Evolutionary conservation across 2,797 vertebrate species (phyloP), one percentile per base, ranked within the genome.

Genomic region (Eospalax fontanierii): DNA sequence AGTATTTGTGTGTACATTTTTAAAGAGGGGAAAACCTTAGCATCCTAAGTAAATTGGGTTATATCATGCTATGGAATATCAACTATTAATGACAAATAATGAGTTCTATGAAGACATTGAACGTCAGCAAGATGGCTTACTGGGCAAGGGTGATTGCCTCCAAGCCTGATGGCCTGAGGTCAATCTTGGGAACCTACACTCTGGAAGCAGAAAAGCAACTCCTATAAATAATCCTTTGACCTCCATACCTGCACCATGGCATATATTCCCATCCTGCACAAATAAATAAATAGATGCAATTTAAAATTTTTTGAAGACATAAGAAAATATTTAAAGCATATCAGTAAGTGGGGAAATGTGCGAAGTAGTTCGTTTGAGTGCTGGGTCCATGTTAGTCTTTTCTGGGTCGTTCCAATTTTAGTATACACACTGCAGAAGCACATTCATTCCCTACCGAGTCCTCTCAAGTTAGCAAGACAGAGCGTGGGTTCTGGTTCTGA

Each of bases 81-180:
- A 89, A 26, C 35, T 40, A 78, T 1, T 68, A 87, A 68, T 40
- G 71, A 84, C 18, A 46, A 92, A 85, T 63, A 50, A 50, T 38
- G 40, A 94, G 38, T 54, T 87, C 79, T 66, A n/a, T 40, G 73
- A 96, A 91, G 50, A 84, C 38, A 9, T n/a, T n/a, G n/a, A n/a
- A n/a, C n/a, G n/a, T n/a, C n/a, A n/a, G n/a, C n/a, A n/a, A n/a
- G n/a, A n/a, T n/a, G n/a, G n/a, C n/a, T n/a, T n/a, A n/a, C n/a
- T n/a, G n/a, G n/a, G n/a, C n/a, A n/a, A n/a, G n/a, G n/a, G n/a
- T n/a, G n/a, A n/a, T n/a, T n/a, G n/a, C n/a, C n/a, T n/a, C n/a
- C n/a, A n/a, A n/a, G n/a, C n/a, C n/a, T n/a, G n/a, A n/a, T n/a
- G n/a, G n/a, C n/a, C n/a, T n/a, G n/a, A n/a, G n/a, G n/a, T n/a